Evolutionary conservation across 2,797 vertebrate species (phyloP), one percentile per base, ranked within the genome.

Genomic region (Carapus acus): DNA sequence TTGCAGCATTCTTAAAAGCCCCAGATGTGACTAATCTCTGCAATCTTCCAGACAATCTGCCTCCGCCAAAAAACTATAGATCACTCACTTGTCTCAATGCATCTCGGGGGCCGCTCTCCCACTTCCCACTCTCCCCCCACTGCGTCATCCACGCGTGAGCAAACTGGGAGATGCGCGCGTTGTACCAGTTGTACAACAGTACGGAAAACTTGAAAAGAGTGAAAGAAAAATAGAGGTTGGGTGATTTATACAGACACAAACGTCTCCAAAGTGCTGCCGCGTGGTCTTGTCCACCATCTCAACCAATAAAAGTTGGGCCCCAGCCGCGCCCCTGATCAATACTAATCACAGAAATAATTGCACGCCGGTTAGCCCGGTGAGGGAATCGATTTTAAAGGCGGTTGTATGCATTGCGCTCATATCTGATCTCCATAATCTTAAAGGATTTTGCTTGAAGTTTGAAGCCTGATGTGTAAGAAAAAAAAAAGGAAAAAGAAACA

Each of bases 1-100:
- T 90, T 90, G 89, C 87, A 82, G 86, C 87, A 86, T 90, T 87
- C 86, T 88, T 88, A 88, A 88, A 89, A 89, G 84, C 80, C 87
- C 86, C 85, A 87, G 84, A 90, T 87, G 86, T 86, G 84, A 88
- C 86, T 89, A 90, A 90, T 90, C 88, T 89, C 83, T 85, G 85
- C 80, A 88, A 87, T 86, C 88, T 88, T 85, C 83, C 85, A 78
- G 81, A 85, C 85, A 86, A 85, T 89, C 86, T 88, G 83, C 83
- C 81, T 82, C 66, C 54, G 74, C 74, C 4, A 6, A 46, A 86
- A 83, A 87, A 87, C 84, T 83, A 87, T 88, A 88, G 85, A 89
- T 90, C 87, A 87, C 76, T 85, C 86, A 86, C 82, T 85, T 86
- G 85, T 88, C 87, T 84, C 20, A 67, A 71, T 69, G n/a, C 78